Evolutionary conservation across 2,888 invertebrate genomes (phyloP).

Genomic region (Petrolisthes manimaculis): DNA sequence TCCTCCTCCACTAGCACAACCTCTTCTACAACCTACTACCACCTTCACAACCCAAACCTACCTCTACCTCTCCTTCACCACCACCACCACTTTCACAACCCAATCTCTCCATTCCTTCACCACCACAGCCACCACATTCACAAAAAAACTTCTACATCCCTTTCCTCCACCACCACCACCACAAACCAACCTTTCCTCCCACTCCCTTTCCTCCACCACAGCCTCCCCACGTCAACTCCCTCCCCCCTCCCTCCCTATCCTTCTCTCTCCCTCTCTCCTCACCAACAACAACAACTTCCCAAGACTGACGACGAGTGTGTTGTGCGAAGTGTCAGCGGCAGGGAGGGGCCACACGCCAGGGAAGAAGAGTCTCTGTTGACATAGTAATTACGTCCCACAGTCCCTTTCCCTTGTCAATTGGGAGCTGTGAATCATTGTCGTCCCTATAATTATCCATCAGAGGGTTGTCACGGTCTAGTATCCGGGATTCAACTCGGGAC

Average conservation of each 20-base stretch:
- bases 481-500: not conserved
- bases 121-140: not conserved
- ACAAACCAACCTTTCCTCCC: not conserved
- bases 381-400: constrained; percentile 31
- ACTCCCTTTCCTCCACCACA: not conserved
- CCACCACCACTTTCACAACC: not conserved
- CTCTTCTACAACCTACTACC: no score
- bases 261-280: not conserved
- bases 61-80: not conserved
- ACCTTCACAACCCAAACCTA: not conserved
- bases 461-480: not conserved
- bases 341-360: constrained; percentile 19
- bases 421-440: constrained; percentile 13
- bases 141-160: not conserved
- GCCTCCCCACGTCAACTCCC: not conserved
- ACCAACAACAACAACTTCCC: not conserved
- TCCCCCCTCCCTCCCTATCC: not conserved
- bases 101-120: not conserved
- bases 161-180: not conserved
- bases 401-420: constrained; percentile 5
- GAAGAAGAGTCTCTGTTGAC: constrained; percentile 35
- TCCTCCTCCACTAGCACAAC: no score
- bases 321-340: constrained; percentile 24
- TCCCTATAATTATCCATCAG: constrained; percentile 5
- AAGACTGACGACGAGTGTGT: no score